These are phyloP conservation scores for Peromyscus attwateri DNA, from an alignment of 2,797 vertebrate genomes.

Conservation along the genomic window DNA sequence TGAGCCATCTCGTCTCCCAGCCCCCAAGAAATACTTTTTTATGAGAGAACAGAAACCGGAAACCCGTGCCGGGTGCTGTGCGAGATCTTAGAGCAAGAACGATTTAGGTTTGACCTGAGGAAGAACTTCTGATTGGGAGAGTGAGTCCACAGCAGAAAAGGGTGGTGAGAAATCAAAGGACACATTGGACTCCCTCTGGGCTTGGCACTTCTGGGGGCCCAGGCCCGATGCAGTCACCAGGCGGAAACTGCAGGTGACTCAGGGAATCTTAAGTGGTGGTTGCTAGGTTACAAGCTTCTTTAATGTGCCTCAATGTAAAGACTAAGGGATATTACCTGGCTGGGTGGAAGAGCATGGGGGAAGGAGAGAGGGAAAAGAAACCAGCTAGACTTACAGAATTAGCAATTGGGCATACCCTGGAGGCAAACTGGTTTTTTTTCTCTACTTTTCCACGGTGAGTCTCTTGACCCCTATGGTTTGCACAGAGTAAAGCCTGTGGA, in stretches of 20 bases:
- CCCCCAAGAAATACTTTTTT: background rate
- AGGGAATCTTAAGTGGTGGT: conserved; percentile 82
- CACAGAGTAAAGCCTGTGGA: background rate
- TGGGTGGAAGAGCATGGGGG: conserved; percentile 22
- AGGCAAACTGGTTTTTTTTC: background rate
- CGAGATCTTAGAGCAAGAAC: conserved; percentile 18
- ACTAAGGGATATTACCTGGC: conserved; percentile 77
- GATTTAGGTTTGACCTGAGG: background rate
- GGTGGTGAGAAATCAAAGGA: background rate
- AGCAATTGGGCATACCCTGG: conserved; percentile 1
- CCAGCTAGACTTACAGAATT: conserved; percentile 62
- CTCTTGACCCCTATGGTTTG: background rate
- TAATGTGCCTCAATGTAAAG: conserved; percentile 62
- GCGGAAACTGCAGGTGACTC: conserved; percentile 54
- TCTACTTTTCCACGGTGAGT: conserved; percentile 11
- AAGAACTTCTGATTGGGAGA: conserved; percentile 41
- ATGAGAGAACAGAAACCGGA: conserved; percentile 8
- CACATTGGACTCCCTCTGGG: background rate
- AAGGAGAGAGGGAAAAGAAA: background rate
- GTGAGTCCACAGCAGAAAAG: background rate
- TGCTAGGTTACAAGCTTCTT: conserved; percentile 84
- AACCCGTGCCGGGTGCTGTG: background rate
- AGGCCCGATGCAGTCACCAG: background rate
- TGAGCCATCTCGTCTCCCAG: background rate
- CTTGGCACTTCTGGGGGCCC: background rate